A percentile compares a stretch with the other conserved stretches of the same genome.
phyloP scores from a whole-genome alignment of 1,140 invertebrate genomes.

The Penaeus chinensis region DNA sequence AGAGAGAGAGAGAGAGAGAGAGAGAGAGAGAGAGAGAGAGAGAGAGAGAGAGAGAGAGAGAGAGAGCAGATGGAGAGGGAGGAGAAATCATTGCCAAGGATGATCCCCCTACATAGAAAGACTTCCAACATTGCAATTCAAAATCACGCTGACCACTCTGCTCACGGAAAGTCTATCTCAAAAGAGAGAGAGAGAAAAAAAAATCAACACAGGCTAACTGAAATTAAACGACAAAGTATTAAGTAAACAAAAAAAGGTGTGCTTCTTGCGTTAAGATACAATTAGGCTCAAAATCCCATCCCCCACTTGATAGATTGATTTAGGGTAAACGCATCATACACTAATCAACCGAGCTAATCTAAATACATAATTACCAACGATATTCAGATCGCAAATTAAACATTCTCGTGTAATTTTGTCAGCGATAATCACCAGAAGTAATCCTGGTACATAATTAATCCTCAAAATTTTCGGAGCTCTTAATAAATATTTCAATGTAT shows the following conservation, averaged over 20 bases:
- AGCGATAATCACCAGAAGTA: constrained; percentile 25
- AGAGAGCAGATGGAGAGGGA: too few relatives aligned
- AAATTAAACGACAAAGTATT: too few relatives aligned
- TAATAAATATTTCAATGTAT: constrained; percentile 37
- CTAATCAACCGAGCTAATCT: constrained; percentile 34
- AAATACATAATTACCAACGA: constrained; percentile 36
- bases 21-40: too few relatives aligned
- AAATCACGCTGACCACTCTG: too few relatives aligned
- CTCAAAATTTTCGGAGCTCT: constrained; percentile 29
- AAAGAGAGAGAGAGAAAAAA: too few relatives aligned
- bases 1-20: too few relatives aligned
- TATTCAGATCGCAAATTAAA: constrained; percentile 38
- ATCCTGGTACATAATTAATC: constrained; percentile 41
- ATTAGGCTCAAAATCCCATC: constrained; percentile 10
- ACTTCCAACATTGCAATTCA: too few relatives aligned
- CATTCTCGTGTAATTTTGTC: constrained; percentile 34
- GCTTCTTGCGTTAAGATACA: neutral
- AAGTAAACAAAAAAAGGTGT: neutral
- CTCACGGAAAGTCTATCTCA: too few relatives aligned
- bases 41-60: too few relatives aligned
- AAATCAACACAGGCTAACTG: too few relatives aligned
- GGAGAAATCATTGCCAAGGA: too few relatives aligned
- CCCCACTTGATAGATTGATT: constrained; percentile 27
- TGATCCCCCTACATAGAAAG: too few relatives aligned
- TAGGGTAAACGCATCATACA: constrained; percentile 24